Conservation (phyloP, 2,797 vertebrate species). For the Limnodromus scolopaceus region DNA sequence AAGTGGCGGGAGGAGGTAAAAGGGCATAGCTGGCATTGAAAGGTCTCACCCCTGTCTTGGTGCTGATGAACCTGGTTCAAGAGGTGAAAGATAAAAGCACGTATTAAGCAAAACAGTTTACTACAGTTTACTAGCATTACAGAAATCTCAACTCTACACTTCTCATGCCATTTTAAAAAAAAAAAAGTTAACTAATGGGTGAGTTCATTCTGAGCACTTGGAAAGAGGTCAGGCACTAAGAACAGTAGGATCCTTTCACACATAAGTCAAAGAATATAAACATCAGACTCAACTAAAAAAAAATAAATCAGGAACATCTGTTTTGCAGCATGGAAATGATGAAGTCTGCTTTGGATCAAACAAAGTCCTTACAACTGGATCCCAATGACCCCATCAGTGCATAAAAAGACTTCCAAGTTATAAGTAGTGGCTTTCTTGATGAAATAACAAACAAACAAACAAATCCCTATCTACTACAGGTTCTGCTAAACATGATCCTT, state of each 20-base stretch:
- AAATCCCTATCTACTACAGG: background rate
- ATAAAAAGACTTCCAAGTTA: background rate
- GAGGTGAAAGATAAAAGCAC: constrained; percentile 31
- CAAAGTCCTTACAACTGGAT: background rate
- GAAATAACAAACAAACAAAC: background rate
- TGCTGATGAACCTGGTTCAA: constrained; percentile 95
- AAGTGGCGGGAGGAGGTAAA: constrained; percentile 99
- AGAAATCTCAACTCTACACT: background rate
- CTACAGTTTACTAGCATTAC: background rate
- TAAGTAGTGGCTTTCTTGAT: background rate
- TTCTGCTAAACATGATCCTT: background rate
- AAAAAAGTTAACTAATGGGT: background rate
- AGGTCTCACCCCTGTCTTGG: constrained; percentile 98
- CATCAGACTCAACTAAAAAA: background rate
- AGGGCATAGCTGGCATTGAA: constrained; percentile 98
- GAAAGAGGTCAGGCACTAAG: background rate
- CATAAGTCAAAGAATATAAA: background rate
- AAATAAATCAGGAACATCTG: background rate
- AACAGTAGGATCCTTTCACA: background rate
- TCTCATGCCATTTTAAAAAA: background rate
- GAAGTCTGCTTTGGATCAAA: constrained; percentile 12
- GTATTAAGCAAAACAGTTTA: constrained; percentile 12
- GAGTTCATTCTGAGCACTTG: background rate
- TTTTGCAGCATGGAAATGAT: background rate
- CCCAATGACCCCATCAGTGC: background rate